These are phyloP conservation scores for Tetramorium alpestre DNA, from an alignment of 1,140 invertebrate species.

Conservation along the genomic window DNA sequence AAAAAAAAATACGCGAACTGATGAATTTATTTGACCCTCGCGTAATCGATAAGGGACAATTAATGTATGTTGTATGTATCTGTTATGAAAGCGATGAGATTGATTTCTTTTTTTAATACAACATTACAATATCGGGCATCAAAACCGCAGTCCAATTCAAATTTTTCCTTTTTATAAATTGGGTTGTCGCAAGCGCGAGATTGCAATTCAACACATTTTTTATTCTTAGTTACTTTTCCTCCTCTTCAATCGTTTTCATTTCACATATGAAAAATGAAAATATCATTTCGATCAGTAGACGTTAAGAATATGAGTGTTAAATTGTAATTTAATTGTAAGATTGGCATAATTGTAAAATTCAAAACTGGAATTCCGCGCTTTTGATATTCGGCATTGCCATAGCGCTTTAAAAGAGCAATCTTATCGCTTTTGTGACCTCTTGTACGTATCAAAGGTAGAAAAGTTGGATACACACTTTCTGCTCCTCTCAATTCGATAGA, in stretches of 20 bases:
- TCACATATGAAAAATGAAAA: not conserved
- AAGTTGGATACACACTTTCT: conserved; percentile 7
- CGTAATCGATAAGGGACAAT: not conserved
- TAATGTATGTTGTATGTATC: conserved; percentile 17
- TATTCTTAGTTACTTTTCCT: not conserved
- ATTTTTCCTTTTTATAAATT: not conserved
- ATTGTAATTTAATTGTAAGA: too few relatives aligned
- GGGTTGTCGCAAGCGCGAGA: not conserved
- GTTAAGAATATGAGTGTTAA: too few relatives aligned
- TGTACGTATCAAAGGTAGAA: conserved; percentile 1
- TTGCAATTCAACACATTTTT: not conserved
- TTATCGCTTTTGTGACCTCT: conserved; percentile 3
- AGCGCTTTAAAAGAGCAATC: not conserved
- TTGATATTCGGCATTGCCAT: not conserved
- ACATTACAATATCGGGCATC: not conserved
- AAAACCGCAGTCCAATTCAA: not conserved
- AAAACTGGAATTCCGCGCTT: not conserved
- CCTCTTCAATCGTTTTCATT: not conserved
- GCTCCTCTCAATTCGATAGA: not conserved
- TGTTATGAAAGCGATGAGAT: not conserved
- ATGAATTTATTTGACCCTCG: conserved; percentile 6
- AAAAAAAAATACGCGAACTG: not conserved
- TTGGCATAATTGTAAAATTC: not conserved
- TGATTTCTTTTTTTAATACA: not conserved
- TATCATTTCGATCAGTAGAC: not conserved